Evolutionary conservation across 2,888 invertebrate genomes (phyloP).

Genomic region (Ectemnius continuus): DNA sequence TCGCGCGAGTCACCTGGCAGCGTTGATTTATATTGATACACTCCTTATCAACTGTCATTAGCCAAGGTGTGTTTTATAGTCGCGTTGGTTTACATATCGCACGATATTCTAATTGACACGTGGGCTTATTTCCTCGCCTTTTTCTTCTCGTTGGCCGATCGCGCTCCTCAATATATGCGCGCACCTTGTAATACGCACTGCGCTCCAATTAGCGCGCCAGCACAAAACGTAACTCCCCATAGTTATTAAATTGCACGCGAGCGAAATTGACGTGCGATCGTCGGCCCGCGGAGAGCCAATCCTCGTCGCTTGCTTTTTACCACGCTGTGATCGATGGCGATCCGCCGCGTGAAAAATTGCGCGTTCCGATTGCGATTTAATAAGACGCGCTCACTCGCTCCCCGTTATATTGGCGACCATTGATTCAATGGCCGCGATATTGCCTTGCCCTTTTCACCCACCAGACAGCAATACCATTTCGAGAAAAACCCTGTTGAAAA

Average conservation of each 20-base stretch:
- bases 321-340: not conserved
- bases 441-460: not conserved
- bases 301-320: too few relatives aligned
- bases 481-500: too few relatives aligned
- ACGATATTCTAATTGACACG: constrained; percentile 9
- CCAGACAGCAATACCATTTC: not conserved
- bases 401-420: not conserved
- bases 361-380: not conserved
- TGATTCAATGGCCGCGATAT: not conserved
- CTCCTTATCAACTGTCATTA: too few relatives aligned
- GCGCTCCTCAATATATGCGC: too few relatives aligned
- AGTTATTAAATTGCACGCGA: too few relatives aligned
- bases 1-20: too few relatives aligned
- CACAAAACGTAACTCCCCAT: too few relatives aligned
- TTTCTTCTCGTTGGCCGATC: not conserved
- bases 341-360: not conserved
- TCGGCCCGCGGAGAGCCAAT: too few relatives aligned
- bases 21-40: too few relatives aligned
- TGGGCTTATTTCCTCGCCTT: not conserved
- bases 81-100: not conserved
- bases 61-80: not conserved
- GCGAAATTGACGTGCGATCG: too few relatives aligned
- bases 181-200: too few relatives aligned
- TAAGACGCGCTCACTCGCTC: not conserved
- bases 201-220: too few relatives aligned